Evolutionary conservation across 2,888 invertebrate genomes (phyloP).

Genomic region (Leucophenga montana): DNA sequence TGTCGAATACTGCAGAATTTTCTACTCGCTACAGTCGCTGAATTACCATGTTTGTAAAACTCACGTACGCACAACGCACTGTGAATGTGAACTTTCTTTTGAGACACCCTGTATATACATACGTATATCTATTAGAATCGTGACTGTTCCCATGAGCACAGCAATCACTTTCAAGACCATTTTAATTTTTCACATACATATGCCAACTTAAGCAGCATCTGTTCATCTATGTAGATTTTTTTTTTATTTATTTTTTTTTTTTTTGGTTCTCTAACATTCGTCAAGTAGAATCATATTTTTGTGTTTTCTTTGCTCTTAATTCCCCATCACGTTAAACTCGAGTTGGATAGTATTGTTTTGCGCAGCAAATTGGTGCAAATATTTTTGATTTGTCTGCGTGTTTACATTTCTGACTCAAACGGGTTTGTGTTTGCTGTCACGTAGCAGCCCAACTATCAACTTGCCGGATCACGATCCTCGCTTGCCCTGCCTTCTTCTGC

Average conservation of each 20-base stretch:
- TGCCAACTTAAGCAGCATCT: slow-evolving; percentile 1
- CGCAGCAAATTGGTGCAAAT: background rate
- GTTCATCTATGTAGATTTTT: background rate
- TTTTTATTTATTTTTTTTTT: no score
- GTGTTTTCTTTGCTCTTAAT: background rate
- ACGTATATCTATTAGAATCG: no score
- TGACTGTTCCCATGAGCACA: no score
- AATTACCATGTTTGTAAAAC: no score
- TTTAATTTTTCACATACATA: slow-evolving; percentile 21
- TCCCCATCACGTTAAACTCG: slow-evolving; percentile 19
- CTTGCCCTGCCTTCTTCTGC: background rate
- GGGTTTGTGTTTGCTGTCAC: slow-evolving; percentile 24
- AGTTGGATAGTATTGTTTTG: slow-evolving; percentile 4
- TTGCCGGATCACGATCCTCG: no score
- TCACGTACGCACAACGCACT: no score
- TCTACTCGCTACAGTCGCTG: no score
- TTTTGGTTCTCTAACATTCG: no score
- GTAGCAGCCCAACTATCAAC: background rate
- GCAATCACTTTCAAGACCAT: no score
- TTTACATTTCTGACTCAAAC: slow-evolving; percentile 21
- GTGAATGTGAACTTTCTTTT: no score
- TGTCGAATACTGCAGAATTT: no score
- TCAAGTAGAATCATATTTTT: background rate
- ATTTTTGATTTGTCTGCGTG: slow-evolving; percentile 22
- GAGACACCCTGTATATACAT: no score